phyloP scores from a whole-genome alignment of 2,888 invertebrate species.

The Diadegma fenestrale region DNA sequence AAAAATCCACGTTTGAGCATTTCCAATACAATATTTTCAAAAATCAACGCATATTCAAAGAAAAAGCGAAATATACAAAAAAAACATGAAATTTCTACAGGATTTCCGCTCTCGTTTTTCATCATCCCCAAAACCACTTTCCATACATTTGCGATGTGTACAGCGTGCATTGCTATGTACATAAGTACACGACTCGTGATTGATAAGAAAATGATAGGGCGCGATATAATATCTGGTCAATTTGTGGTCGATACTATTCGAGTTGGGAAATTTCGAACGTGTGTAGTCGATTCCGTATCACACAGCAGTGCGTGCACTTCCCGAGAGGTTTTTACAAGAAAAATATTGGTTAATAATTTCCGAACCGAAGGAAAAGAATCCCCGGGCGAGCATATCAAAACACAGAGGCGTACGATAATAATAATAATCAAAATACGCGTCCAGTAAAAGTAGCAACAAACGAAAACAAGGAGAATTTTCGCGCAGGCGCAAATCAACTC shows the following conservation, averaged over 20 bases:
- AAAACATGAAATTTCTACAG: neutral
- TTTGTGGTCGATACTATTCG: neutral
- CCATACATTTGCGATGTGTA: neutral
- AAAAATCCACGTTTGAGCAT: neutral
- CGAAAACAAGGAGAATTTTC: conserved; percentile 26
- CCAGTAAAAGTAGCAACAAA: conserved; percentile 2
- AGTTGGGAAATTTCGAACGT: neutral
- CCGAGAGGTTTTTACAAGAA: neutral
- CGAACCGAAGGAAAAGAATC: neutral
- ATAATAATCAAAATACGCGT: neutral
- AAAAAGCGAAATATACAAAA: too few relatives aligned
- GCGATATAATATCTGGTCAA: neutral
- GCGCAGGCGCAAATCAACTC: conserved; percentile 54
- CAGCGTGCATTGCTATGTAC: neutral
- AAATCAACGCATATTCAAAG: neutral
- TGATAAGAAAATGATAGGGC: conserved; percentile 20
- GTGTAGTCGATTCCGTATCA: neutral
- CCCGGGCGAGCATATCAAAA: neutral
- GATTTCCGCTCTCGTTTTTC: neutral
- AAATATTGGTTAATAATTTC: neutral
- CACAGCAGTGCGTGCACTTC: neutral
- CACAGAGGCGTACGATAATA: neutral
- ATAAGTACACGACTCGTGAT: neutral
- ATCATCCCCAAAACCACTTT: neutral
- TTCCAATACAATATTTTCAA: neutral